A percentile compares a stretch with the other conserved stretches of the same genome.
These are phyloP conservation scores for Crocuta crocuta DNA, from an alignment of 2,113 vertebrate genomes.

Conservation along the genomic window DNA sequence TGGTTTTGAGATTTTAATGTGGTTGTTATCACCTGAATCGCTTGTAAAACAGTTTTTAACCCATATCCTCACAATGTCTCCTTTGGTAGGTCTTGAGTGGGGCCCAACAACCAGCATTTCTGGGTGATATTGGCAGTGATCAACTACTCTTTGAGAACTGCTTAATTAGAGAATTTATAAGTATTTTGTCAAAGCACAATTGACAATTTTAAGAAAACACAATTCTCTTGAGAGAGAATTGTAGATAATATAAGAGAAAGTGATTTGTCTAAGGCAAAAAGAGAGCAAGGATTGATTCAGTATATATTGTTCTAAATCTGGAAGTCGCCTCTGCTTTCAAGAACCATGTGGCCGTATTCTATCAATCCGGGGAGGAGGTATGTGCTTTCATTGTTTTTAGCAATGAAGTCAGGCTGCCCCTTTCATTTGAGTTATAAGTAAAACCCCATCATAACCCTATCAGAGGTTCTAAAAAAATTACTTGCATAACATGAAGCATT, in stretches of 20 bases:
- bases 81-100: not conserved
- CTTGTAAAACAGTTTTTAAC: not conserved
- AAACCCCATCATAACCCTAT: not conserved
- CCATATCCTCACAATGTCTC: not conserved
- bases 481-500: not conserved
- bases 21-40: not conserved
- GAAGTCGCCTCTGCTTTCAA: not conserved
- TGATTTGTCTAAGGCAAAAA: not conserved
- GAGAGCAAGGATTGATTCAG: not conserved
- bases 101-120: not conserved
- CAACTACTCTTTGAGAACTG: not conserved
- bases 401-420: not conserved
- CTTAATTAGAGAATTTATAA: not conserved
- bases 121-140: not conserved
- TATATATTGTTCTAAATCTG: not conserved
- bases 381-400: not conserved
- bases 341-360: not conserved
- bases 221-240: not conserved
- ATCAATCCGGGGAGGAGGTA: not conserved
- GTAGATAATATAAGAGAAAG: not conserved
- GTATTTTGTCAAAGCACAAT: not conserved
- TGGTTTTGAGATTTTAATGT: not conserved
- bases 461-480: not conserved
- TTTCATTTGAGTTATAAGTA: constrained; percentile 11
- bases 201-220: too few relatives aligned